These are phyloP conservation scores for Dinothrombium tinctorium DNA, from an alignment of 1,140 invertebrate species.

Conservation along the genomic window DNA sequence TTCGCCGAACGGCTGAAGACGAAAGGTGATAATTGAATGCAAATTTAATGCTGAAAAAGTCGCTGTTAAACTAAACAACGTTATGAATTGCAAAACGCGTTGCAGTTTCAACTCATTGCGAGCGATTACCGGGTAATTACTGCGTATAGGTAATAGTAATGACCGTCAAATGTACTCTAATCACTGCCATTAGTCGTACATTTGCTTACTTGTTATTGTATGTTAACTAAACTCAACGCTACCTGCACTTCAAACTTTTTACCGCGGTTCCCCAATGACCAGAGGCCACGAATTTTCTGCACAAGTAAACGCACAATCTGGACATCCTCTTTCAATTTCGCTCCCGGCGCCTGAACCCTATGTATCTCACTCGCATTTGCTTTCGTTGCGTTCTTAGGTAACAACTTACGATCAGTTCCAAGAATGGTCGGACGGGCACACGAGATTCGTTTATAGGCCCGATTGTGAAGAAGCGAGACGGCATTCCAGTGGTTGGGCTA, in stretches of 20 bases:
- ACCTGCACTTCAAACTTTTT: neutral
- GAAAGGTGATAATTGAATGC: too few species aligned
- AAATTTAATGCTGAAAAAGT: too few species aligned
- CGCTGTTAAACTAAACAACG: too few species aligned
- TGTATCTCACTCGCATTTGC: too few species aligned
- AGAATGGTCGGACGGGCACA: slow-evolving; percentile 89
- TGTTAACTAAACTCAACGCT: neutral
- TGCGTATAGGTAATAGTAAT: too few species aligned
- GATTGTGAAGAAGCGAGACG: slow-evolving; percentile 69
- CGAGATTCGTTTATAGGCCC: slow-evolving; percentile 55
- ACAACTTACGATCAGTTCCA: slow-evolving; percentile 57
- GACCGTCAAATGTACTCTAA: too few species aligned
- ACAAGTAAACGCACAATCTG: neutral
- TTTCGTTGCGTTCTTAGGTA: too few species aligned
- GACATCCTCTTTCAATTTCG: neutral
- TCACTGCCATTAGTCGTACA: too few species aligned
- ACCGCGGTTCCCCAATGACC: neutral
- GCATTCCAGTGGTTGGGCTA: slow-evolving; percentile 88
- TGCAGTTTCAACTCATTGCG: too few species aligned
- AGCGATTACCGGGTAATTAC: too few species aligned
- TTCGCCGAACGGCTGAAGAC: too few species aligned
- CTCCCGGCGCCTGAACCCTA: neutral
- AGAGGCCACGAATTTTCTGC: neutral
- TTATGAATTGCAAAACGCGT: too few species aligned
- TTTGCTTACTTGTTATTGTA: neutral